These are phyloP conservation scores for Dicentrarchus labrax DNA, from an alignment of 2,113 vertebrate species.

Conservation along the genomic window DNA sequence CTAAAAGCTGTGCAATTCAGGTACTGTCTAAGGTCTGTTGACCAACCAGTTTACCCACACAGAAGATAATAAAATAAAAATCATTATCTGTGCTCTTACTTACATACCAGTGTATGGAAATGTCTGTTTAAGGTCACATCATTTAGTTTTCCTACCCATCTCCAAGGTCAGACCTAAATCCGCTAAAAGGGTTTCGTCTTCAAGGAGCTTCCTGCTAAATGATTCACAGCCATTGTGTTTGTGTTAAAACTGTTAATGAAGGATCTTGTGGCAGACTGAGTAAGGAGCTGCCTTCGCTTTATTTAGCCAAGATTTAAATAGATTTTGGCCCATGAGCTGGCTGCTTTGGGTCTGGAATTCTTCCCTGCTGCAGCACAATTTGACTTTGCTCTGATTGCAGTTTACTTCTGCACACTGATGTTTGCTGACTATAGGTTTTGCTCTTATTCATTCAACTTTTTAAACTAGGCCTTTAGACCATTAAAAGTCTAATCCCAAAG, in stretches of 20 bases:
- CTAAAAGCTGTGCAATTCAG: too few species aligned
- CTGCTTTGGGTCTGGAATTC: constrained; percentile 11
- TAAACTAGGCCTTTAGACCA: neutral
- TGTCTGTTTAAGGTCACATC: constrained; percentile 27
- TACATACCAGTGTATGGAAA: neutral
- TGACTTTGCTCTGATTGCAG: constrained; percentile 25
- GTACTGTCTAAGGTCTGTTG: too few species aligned
- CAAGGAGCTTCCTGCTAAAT: neutral
- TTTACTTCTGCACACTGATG: neutral
- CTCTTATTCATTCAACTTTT: neutral
- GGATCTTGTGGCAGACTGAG: constrained; percentile 22
- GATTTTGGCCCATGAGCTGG: constrained; percentile 29
- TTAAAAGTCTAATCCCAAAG: neutral
- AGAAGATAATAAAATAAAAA: too few species aligned
- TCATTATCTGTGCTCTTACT: neutral
- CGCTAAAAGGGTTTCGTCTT: constrained; percentile 9
- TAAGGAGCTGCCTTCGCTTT: constrained; percentile 6
- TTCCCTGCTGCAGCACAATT: constrained; percentile 29
- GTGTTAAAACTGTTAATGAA: constrained; percentile 42
- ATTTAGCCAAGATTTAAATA: constrained; percentile 52
- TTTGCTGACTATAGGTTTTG: neutral
- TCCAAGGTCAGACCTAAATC: constrained; percentile 27
- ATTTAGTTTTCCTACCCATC: constrained; percentile 6
- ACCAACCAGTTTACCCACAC: too few species aligned
- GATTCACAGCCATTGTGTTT: constrained; percentile 19